Evolutionary conservation across 2,113 vertebrate genomes (phyloP).

Genomic region (Cyphomyrus discorhynchus): DNA sequence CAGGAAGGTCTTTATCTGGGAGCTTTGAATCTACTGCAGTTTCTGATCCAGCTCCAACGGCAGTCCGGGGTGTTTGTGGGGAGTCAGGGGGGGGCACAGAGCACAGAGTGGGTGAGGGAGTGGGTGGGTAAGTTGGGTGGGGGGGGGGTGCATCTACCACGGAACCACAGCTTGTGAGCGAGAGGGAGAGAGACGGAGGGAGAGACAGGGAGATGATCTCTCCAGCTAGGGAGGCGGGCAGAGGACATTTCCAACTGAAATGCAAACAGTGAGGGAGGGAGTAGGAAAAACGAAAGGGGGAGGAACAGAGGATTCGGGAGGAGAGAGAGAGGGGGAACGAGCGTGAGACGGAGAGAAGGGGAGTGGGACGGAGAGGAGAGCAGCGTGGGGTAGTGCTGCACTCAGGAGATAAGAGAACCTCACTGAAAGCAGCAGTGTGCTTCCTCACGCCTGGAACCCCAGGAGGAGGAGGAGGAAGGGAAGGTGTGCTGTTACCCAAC

Average conservation of each 20-base stretch:
- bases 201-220: neutral
- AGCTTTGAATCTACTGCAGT: constrained; percentile 23
- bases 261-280: neutral
- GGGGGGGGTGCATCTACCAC: constrained; percentile 34
- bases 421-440: constrained; percentile 31
- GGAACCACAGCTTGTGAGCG: neutral
- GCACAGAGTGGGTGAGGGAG: neutral
- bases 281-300: neutral
- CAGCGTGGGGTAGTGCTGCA: constrained; percentile 29
- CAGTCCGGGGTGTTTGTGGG: neutral
- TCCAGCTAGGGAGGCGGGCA: neutral
- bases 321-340: neutral
- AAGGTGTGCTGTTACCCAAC: constrained; percentile 12
- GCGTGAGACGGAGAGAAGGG: constrained; percentile 25
- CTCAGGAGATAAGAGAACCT: constrained; percentile 36
- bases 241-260: neutral
- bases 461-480: constrained; percentile 23
- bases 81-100: neutral
- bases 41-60: constrained; percentile 42
- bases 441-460: constrained; percentile 26
- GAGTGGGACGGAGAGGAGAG: constrained; percentile 23
- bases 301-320: neutral
- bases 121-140: constrained; percentile 33
- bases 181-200: neutral
- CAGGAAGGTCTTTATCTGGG: constrained; percentile 49